These are phyloP conservation scores for Craseonycteris thonglongyai DNA, from an alignment of 2,113 vertebrate genomes.

Conservation along the genomic window DNA sequence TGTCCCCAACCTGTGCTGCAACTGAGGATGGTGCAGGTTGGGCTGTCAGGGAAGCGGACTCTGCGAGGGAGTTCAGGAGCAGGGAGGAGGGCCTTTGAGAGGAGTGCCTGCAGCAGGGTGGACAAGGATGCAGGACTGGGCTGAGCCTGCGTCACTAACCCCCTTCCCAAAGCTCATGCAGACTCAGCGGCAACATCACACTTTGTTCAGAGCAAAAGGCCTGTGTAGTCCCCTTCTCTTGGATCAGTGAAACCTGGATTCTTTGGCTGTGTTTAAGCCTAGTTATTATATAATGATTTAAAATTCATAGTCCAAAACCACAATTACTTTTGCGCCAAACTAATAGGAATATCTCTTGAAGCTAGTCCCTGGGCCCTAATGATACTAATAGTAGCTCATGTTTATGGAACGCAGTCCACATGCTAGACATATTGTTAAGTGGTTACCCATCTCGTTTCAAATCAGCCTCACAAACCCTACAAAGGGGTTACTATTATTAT, in stretches of 20 bases:
- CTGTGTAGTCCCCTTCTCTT: neutral
- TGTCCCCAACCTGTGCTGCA: fast-evolving
- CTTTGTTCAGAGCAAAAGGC: neutral
- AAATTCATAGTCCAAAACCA: no score
- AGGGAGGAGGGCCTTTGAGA: no score
- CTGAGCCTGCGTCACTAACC: neutral
- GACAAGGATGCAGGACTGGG: no score
- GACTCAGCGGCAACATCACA: neutral
- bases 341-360: neutral
- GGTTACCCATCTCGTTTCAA: neutral
- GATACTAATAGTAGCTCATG: neutral
- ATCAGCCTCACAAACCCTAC: neutral
- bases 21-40: neutral
- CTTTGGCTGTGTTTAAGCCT: neutral
- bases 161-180: neutral
- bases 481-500: neutral
- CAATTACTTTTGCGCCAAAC: no score
- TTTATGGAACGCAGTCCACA: neutral
- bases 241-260: neutral
- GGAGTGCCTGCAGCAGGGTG: no score
- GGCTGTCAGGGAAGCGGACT: neutral
- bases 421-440: neutral
- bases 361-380: no score
- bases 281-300: no score
- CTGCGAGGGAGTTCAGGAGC: neutral